Evolutionary conservation across 2,888 invertebrate genomes (phyloP), one percentile per base, ranked within the genome.

Genomic region (Pollenia angustigena): DNA sequence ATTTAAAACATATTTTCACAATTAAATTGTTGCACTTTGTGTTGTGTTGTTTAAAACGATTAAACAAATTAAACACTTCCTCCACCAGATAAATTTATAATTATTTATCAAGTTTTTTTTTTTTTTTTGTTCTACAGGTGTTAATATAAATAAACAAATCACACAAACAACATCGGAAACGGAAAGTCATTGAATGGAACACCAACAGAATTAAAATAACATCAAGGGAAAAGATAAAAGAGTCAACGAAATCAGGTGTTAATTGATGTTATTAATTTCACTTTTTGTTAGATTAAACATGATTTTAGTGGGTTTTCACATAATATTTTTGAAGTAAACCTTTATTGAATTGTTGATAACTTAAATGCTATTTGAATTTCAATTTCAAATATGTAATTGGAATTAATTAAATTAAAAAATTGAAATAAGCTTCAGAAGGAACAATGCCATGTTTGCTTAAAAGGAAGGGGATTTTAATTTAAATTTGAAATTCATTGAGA

Each of bases 161-260:
- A 52, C 46, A 48, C 44, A 6, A 54, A n/a, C 44, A 32, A 60
- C 42, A 75, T 60, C 32, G 68, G 66, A 60, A 75, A 23, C 66
- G 52, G 32, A 75, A 75, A 81, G 52, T 82, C 81, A 82, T 52
- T 82, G 60, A 82, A 62, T 52, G 81, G 81, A 82, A 82, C 72
- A 66, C 50, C n/a, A 46, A 66, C 18, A 60, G 48, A 68, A 74
- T 50, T n/a, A 58, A 56, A 68, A 58, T 16, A 71, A 80, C 58
- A 66, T 66, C 11, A 42, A 52, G 46, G 44, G 11, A 40, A 50
- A 32, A 58, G 72, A 58, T 58, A 79, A 60, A 52, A 58, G 16
- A 32, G 10, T 44, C 7, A 82, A 46, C 2, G 9, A 44, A 40
- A 52, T 75, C 75, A 69, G 68, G 81, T 82, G 81, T 75, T 82